Evolutionary conservation across 2,113 vertebrate species (phyloP).

Genomic region (Chitala chitala): DNA sequence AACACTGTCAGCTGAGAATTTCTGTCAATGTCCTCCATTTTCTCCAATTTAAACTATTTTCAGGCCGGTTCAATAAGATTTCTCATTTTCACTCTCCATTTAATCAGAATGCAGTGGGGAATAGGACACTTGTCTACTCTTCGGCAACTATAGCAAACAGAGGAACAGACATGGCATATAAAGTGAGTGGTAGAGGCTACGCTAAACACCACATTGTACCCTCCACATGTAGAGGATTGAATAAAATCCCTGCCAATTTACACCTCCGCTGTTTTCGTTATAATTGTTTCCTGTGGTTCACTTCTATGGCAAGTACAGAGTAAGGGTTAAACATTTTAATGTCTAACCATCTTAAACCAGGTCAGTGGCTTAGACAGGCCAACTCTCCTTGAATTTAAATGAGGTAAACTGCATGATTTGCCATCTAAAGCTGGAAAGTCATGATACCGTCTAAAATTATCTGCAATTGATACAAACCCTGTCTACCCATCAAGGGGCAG

Average conservation of each 20-base stretch:
- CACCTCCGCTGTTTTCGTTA: no score
- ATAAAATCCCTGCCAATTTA: constrained; percentile 34
- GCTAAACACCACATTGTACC: constrained; percentile 46
- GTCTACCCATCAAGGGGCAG: neutral
- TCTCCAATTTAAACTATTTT: no score
- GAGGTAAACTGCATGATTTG: constrained; percentile 1
- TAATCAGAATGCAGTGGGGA: constrained; percentile 30
- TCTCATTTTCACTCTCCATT: no score
- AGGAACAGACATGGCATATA: constrained; percentile 20
- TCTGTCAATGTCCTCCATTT: constrained; percentile 1
- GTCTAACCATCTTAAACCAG: constrained; percentile 9
- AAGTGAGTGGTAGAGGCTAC: constrained; percentile 32
- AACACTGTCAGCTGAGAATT: constrained; percentile 19
- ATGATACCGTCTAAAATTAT: constrained; percentile 16
- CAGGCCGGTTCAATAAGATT: no score
- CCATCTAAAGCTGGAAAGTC: neutral
- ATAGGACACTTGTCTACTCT: constrained; percentile 18
- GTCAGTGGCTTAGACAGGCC: neutral
- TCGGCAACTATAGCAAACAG: constrained; percentile 4
- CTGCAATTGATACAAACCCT: constrained; percentile 19
- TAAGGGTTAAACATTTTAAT: neutral
- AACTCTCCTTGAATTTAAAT: constrained; percentile 20
- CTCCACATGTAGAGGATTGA: constrained; percentile 37
- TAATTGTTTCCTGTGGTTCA: no score
- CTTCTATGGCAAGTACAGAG: neutral